Conservation (phyloP, 2,797 vertebrate species). For the Peromyscus aztecus region DNA sequence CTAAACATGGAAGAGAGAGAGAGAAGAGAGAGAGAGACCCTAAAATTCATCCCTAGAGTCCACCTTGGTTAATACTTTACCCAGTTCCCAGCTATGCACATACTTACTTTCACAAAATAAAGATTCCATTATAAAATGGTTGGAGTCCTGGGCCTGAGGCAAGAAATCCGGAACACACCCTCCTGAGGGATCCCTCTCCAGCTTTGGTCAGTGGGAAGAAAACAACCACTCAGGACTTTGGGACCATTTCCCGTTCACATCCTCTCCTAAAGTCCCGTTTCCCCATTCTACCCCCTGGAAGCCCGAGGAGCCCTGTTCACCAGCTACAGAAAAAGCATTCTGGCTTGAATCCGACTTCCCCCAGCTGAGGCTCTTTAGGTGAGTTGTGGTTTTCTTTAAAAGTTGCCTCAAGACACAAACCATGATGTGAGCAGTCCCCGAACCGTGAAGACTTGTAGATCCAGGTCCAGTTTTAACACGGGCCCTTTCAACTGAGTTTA, state of each 20-base stretch:
- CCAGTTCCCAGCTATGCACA: slow-evolving; percentile 77
- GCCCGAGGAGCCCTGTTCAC: slow-evolving; percentile 53
- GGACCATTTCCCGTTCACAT: slow-evolving; percentile 81
- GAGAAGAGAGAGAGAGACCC: slow-evolving; percentile 53
- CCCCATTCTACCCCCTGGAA: slow-evolving; percentile 61
- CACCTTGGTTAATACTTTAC: slow-evolving; percentile 79
- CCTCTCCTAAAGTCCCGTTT: slow-evolving; percentile 78
- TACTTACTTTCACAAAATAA: slow-evolving; percentile 86
- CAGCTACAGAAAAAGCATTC: slow-evolving; percentile 49
- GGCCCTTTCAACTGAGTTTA: slow-evolving; percentile 38
- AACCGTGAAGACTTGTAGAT: slow-evolving; percentile 6
- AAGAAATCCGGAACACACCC: slow-evolving; percentile 85
- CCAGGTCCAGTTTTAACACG: slow-evolving; percentile 44
- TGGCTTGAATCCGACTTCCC: slow-evolving; percentile 43
- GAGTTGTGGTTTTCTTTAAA: slow-evolving; percentile 38
- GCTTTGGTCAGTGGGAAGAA: slow-evolving; percentile 85
- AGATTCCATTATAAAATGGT: slow-evolving; percentile 86
- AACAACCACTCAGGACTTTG: slow-evolving; percentile 85
- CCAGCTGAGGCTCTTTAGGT: slow-evolving; percentile 49
- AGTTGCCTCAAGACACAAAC: slow-evolving; percentile 21
- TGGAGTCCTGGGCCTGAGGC: slow-evolving; percentile 84
- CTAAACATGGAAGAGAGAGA: slow-evolving; percentile 59
- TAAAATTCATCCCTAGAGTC: slow-evolving; percentile 77
- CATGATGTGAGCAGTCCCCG: slow-evolving; percentile 14
- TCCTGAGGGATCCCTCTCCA: slow-evolving; percentile 84